phyloP scores from a whole-genome alignment of 1,140 invertebrate species.

The Drosophila triauraria region DNA sequence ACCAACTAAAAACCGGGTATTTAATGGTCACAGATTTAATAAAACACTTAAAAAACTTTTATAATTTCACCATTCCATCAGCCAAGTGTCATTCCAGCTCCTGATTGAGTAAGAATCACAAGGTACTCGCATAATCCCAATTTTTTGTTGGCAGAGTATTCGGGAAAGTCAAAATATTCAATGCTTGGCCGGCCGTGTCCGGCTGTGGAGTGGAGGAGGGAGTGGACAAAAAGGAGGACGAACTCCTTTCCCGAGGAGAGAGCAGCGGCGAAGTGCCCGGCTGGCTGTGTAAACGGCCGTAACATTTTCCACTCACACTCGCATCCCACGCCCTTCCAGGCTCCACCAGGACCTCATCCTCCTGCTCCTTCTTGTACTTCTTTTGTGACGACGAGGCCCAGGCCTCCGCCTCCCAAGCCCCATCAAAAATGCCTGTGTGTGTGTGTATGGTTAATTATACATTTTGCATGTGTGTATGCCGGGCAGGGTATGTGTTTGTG shows the following conservation, averaged over 20 bases:
- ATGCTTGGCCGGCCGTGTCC: slow-evolving; percentile 53
- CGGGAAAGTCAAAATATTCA: slow-evolving; percentile 55
- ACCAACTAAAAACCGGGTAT: too few relatives aligned
- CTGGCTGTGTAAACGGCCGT: slow-evolving; percentile 76
- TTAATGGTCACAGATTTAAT: too few relatives aligned
- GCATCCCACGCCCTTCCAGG: background rate
- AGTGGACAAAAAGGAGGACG: slow-evolving; percentile 1
- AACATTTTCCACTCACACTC: slow-evolving; percentile 63
- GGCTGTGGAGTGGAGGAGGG: slow-evolving; percentile 9
- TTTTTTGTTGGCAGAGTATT: slow-evolving; percentile 20
- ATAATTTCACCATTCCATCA: too few relatives aligned
- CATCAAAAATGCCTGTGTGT: slow-evolving; percentile 22
- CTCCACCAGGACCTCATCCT: background rate
- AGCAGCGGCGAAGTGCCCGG: slow-evolving; percentile 45
- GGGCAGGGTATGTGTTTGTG: background rate
- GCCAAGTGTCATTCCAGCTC: too few relatives aligned
- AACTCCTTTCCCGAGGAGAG: background rate
- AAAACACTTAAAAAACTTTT: too few relatives aligned
- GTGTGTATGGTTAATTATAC: slow-evolving; percentile 76
- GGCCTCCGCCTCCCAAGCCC: background rate
- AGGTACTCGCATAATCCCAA: background rate
- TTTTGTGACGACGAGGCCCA: slow-evolving; percentile 26
- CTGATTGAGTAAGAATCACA: background rate
- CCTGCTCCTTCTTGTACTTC: slow-evolving; percentile 17
- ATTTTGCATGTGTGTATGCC: slow-evolving; percentile 61